Conservation (phyloP, 2,113 vertebrate species). For the Ammospiza caudacuta region DNA sequence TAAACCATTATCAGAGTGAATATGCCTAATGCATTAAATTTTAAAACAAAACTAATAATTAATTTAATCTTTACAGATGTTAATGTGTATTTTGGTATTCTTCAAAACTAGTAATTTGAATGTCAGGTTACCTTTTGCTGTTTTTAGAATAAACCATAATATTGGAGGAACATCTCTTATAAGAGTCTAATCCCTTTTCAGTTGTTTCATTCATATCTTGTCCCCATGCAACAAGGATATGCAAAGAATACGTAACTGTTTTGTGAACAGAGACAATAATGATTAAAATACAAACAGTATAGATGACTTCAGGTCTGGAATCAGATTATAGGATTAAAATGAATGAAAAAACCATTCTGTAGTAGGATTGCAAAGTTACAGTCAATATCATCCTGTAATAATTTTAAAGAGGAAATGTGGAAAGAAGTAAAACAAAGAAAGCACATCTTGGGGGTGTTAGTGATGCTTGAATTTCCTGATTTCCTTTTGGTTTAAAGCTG, state of each 20-base stretch:
- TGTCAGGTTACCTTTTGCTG: not conserved
- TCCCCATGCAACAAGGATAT: constrained; percentile 51
- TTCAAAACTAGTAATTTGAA: not conserved
- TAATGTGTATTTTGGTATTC: not conserved
- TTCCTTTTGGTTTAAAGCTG: not conserved
- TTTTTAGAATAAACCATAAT: not conserved
- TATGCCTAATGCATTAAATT: not conserved
- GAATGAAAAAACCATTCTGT: constrained; percentile 56
- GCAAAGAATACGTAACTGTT: constrained; percentile 24
- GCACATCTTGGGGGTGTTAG: not conserved
- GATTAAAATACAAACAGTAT: constrained; percentile 76
- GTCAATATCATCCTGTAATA: constrained; percentile 67
- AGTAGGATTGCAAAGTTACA: constrained; percentile 66
- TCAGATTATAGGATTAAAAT: constrained; percentile 81
- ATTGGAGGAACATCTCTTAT: not conserved
- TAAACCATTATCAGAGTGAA: not conserved
- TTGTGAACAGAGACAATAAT: constrained; percentile 59
- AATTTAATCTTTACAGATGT: constrained; percentile 1
- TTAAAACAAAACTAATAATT: constrained; percentile 19
- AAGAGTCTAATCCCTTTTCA: constrained; percentile 20
- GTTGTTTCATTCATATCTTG: constrained; percentile 46
- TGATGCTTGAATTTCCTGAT: not conserved
- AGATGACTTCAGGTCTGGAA: constrained; percentile 68
- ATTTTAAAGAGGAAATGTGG: constrained; percentile 47
- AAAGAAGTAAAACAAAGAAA: constrained; percentile 15